These are phyloP conservation scores for Punctoribates punctum DNA, from an alignment of 2,888 invertebrate species.

Conservation along the genomic window DNA sequence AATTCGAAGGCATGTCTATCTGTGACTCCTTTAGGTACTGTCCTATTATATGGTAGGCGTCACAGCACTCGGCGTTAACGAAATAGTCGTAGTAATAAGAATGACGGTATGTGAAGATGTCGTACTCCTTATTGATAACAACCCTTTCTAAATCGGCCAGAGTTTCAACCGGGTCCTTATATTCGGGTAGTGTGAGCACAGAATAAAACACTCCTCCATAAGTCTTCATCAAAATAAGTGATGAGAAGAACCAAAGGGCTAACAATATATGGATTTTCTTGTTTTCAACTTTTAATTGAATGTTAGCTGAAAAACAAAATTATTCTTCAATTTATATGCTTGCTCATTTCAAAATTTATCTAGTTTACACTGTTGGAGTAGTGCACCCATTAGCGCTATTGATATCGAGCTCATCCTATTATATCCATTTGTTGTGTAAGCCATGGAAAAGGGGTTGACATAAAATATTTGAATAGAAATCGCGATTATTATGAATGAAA, in stretches of 20 bases:
- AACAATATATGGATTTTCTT: neutral
- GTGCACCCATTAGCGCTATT: neutral
- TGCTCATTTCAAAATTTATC: too few species aligned
- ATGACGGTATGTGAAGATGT: neutral
- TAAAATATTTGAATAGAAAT: neutral
- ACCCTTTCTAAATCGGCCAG: conserved; percentile 5
- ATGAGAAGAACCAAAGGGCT: conserved; percentile 2
- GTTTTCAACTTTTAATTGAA: too few species aligned
- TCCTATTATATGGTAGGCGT: neutral
- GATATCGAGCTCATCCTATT: neutral
- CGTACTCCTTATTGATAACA: neutral
- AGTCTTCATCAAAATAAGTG: conserved; percentile 18
- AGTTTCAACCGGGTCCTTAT: conserved; percentile 27
- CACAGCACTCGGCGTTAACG: neutral
- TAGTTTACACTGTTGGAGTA: neutral
- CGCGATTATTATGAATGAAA: neutral
- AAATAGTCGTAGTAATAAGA: conserved; percentile 3
- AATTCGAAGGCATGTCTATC: neutral
- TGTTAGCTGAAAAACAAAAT: too few species aligned
- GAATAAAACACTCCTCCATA: conserved; percentile 36
- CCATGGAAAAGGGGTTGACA: neutral
- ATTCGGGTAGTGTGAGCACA: conserved; percentile 19
- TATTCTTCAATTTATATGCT: too few species aligned
- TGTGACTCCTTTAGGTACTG: neutral
- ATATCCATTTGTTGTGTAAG: neutral